A percentile compares a stretch with the other conserved stretches of the same genome.
Conservation (phyloP, 1,140 invertebrate species). For the Acyrthosiphon pisum region DNA sequence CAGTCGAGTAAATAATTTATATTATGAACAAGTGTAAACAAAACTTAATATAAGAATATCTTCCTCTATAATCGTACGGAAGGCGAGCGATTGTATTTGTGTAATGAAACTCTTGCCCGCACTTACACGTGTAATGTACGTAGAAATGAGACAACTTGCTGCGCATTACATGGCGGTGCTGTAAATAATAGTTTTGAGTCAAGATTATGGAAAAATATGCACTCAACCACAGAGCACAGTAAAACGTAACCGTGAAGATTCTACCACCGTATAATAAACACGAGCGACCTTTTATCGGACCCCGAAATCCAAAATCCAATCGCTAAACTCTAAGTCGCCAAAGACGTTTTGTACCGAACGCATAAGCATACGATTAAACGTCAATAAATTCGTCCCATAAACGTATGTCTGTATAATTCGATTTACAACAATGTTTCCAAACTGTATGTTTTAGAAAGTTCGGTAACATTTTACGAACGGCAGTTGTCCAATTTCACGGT, state of each 20-base stretch:
- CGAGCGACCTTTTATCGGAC: background rate
- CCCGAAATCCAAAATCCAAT: background rate
- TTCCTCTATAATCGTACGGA: background rate
- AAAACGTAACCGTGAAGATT: background rate
- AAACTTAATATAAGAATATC: background rate
- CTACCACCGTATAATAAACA: background rate
- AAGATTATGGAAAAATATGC: background rate
- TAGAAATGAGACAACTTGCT: background rate
- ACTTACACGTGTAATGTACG: background rate
- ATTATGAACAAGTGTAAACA: background rate
- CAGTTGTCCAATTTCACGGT: background rate
- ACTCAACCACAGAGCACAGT: background rate
- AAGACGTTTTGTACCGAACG: background rate
- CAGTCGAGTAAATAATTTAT: background rate
- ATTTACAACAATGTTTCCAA: background rate
- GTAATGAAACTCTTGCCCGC: background rate
- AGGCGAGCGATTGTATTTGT: background rate
- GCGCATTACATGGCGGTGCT: background rate
- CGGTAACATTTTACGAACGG: background rate
- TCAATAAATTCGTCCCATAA: background rate
- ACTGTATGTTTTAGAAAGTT: background rate
- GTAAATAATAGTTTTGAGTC: background rate
- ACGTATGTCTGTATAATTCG: background rate
- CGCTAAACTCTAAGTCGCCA: background rate
- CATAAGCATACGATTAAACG: background rate